A percentile compares a stretch with the other conserved stretches of the same genome.
These are phyloP conservation scores for Peucedramus taeniatus DNA, from an alignment of 2,113 vertebrate genomes.

Conservation along the genomic window DNA sequence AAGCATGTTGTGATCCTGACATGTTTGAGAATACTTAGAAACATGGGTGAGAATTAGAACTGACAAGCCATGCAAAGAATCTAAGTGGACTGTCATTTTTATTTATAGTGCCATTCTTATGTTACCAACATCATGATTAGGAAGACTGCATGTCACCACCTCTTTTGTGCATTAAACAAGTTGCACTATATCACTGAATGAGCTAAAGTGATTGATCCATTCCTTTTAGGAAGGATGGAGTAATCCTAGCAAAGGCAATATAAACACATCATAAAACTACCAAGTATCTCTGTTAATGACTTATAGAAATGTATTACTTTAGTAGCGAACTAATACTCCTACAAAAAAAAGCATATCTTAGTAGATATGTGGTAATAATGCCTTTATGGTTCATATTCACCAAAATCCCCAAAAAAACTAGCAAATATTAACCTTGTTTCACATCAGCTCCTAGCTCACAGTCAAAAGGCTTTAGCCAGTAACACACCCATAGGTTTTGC, in stretches of 20 bases:
- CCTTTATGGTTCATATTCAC: neutral
- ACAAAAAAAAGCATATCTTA: neutral
- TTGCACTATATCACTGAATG: neutral
- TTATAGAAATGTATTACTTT: neutral
- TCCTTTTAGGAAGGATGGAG: neutral
- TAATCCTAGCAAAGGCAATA: neutral
- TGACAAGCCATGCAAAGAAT: constrained; percentile 45
- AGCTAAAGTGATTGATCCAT: neutral
- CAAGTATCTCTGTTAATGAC: neutral
- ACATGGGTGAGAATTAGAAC: constrained; percentile 34
- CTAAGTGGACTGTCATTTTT: constrained; percentile 53
- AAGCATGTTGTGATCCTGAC: constrained; percentile 28
- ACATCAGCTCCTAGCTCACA: neutral
- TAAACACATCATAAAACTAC: neutral
- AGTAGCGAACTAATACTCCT: neutral
- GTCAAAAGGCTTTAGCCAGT: neutral
- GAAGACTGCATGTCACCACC: neutral
- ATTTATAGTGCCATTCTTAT: constrained; percentile 35
- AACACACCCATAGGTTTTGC: neutral
- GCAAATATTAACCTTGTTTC: neutral
- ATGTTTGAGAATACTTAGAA: constrained; percentile 32
- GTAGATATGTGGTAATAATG: neutral
- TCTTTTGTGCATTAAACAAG: neutral
- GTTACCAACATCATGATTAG: constrained; percentile 18
- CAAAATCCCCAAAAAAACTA: neutral